Conservation (phyloP, 2,797 vertebrate species). For the Eutrigla gurnardus region DNA sequence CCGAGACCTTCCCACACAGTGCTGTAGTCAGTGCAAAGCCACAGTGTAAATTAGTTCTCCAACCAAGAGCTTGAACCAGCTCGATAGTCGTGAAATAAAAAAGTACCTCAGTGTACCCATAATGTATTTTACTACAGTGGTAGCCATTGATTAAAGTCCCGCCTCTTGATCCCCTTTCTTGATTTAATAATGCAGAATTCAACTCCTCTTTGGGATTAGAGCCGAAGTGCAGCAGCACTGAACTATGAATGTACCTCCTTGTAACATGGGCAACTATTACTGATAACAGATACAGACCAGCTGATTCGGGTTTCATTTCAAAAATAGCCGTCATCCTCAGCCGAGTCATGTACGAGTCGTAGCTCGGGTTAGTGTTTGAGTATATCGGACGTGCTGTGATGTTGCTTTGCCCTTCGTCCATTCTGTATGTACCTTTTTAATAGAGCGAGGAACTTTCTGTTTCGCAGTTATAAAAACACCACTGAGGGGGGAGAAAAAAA, state of each 20-base stretch:
- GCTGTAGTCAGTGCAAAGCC: conserved; percentile 84
- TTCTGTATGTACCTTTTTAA: conserved; percentile 52
- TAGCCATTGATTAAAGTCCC: conserved; percentile 33
- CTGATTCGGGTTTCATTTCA: conserved; percentile 46
- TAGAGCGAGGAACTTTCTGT: conserved; percentile 41
- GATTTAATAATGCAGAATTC: conserved; percentile 33
- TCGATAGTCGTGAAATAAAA: conserved; percentile 52
- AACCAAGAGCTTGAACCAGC: conserved; percentile 60
- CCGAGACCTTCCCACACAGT: conserved; percentile 71
- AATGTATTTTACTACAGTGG: conserved; percentile 51
- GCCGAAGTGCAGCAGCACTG: conserved; percentile 54
- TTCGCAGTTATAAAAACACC: conserved; percentile 50
- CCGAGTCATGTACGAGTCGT: conserved; percentile 40
- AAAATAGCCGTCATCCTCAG: conserved; percentile 39
- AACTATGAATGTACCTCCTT: conserved; percentile 51
- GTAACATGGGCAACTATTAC: conserved; percentile 35
- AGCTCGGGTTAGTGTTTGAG: conserved; percentile 39
- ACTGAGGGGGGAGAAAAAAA: conserved; percentile 32
- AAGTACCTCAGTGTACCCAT: conserved; percentile 62
- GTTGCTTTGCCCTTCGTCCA: conserved; percentile 20
- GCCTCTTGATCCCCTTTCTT: conserved; percentile 32
- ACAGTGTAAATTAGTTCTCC: conserved; percentile 70
- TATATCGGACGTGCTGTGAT: conserved; percentile 28
- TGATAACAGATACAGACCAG: conserved; percentile 49
- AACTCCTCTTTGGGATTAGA: conserved; percentile 67